phyloP scores from a whole-genome alignment of 2,113 vertebrate species.

The Ciconia stormi region DNA sequence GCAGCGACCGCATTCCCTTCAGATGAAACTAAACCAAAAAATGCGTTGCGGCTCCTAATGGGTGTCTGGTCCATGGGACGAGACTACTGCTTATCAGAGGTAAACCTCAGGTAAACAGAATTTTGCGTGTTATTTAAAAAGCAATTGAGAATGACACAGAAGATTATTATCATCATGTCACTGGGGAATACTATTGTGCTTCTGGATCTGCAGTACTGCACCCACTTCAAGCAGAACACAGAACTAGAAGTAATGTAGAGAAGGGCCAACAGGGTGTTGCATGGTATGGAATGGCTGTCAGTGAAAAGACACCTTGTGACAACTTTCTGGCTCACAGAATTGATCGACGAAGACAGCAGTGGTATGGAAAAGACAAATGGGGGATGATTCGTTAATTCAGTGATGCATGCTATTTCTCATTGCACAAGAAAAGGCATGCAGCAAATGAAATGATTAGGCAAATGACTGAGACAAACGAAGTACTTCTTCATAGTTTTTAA shows the following conservation, averaged over 20 bases:
- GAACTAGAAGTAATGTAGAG: neutral
- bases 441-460: neutral
- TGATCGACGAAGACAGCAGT: neutral
- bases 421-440: neutral
- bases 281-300: neutral
- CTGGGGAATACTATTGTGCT: neutral
- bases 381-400: neutral
- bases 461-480: neutral
- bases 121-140: neutral
- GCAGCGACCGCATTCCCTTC: neutral
- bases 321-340: neutral
- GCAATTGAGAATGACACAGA: neutral
- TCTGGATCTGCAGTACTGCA: neutral
- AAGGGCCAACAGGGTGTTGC: neutral
- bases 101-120: neutral
- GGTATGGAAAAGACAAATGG: neutral
- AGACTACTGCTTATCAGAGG: neutral
- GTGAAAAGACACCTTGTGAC: neutral
- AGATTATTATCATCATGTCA: neutral
- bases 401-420: neutral
- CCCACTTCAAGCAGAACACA: neutral
- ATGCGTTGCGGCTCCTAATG: neutral
- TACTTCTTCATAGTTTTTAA: neutral
- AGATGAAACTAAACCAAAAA: neutral
- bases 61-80: neutral